Conservation (phyloP, 2,888 invertebrate species). For the Hydroisotoma schaefferi region DNA sequence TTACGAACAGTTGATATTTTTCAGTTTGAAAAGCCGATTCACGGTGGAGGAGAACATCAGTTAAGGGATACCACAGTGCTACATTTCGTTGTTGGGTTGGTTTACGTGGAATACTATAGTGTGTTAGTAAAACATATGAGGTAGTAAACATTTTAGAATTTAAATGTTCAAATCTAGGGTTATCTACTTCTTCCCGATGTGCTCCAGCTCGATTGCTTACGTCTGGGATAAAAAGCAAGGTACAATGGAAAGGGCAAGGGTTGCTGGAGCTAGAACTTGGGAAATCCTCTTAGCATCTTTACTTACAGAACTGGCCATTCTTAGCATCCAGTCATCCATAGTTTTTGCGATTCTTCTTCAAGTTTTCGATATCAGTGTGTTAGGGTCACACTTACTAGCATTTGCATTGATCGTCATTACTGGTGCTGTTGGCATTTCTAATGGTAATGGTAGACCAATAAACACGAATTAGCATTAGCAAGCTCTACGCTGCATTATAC, state of each 20-base stretch:
- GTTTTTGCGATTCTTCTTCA: constrained; percentile 27
- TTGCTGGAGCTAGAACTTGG: constrained; percentile 29
- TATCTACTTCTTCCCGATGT: constrained; percentile 33
- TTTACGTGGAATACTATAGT: no score
- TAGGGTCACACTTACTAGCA: constrained; percentile 12
- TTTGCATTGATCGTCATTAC: neutral
- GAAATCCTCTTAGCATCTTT: constrained; percentile 31
- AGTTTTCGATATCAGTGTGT: constrained; percentile 26
- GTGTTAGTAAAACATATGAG: no score
- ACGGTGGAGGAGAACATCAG: constrained; percentile 74
- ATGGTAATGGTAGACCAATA: no score
- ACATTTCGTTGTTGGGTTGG: constrained; percentile 55
- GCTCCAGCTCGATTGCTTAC: constrained; percentile 25
- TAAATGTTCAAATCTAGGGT: no score
- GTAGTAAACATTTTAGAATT: no score
- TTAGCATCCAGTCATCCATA: constrained; percentile 29
- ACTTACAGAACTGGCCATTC: constrained; percentile 27
- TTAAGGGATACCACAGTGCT: neutral
- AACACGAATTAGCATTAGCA: no score
- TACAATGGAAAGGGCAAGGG: constrained; percentile 25
- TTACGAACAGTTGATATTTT: no score
- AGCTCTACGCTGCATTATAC: no score
- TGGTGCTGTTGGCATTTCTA: neutral
- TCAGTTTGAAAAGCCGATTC: constrained; percentile 61
- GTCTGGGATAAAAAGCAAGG: constrained; percentile 34